These are phyloP conservation scores for Enoplolaimus lenunculus DNA, from an alignment of 2,888 invertebrate species.

Conservation along the genomic window DNA sequence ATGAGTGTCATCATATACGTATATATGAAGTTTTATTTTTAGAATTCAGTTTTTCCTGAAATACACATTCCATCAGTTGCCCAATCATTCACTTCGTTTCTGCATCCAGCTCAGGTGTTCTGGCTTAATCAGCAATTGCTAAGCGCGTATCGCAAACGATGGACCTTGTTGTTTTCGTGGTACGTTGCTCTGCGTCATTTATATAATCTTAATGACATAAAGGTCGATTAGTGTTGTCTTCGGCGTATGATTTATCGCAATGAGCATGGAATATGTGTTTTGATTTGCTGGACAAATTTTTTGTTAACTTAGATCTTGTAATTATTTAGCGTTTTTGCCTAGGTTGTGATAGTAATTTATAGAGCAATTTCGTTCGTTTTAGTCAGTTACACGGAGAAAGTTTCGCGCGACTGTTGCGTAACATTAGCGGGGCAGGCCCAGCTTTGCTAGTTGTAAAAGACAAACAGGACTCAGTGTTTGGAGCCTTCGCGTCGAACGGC, in stretches of 20 bases:
- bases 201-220: too few relatives aligned
- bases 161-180: background rate
- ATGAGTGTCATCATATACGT: too few relatives aligned
- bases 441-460: conserved; percentile 64
- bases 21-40: too few relatives aligned
- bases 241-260: too few relatives aligned
- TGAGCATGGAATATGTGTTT: too few relatives aligned
- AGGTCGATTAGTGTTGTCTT: too few relatives aligned
- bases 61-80: background rate
- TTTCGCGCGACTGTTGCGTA: conserved; percentile 28
- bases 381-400: conserved; percentile 28
- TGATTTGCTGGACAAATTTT: too few relatives aligned
- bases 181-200: too few relatives aligned
- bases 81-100: background rate
- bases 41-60: background rate
- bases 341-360: too few relatives aligned
- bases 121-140: background rate
- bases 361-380: too few relatives aligned
- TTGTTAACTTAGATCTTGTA: too few relatives aligned
- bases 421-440: conserved; percentile 36
- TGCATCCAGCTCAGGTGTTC: background rate
- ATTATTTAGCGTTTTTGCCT: too few relatives aligned
- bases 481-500: conserved; percentile 60
- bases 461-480: conserved; percentile 63
- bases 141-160: background rate